Conservation (phyloP, 2,888 invertebrate species). For the Sisyra terminalis region DNA sequence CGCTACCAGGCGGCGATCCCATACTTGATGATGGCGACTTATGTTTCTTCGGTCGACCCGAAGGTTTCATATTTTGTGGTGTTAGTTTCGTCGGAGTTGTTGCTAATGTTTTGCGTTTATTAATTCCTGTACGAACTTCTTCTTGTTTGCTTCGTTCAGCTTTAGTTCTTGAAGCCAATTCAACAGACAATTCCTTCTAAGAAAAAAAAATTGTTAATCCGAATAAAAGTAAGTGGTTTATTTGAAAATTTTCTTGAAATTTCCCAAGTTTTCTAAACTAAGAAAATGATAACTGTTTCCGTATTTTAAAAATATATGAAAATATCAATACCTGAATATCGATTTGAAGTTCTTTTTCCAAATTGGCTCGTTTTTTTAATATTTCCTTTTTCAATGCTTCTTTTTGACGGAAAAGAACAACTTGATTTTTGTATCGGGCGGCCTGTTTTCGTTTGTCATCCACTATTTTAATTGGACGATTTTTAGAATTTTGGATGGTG, state of each 20-base stretch:
- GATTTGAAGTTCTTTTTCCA: conserved; percentile 77
- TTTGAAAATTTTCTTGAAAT: not conserved
- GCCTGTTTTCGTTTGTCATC: conserved; percentile 37
- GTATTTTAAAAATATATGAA: not conserved
- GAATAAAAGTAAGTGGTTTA: not conserved
- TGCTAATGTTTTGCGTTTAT: conserved; percentile 34
- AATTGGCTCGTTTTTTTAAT: conserved; percentile 69
- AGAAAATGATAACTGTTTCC: not conserved
- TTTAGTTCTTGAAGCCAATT: conserved; percentile 51
- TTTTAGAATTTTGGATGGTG: conserved; percentile 1
- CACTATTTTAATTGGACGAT: conserved; percentile 16
- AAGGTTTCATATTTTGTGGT: conserved; percentile 16
- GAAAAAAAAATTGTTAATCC: conserved; percentile 10
- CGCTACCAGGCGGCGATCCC: conserved; percentile 17
- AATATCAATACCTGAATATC: conserved; percentile 56
- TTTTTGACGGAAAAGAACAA: conserved; percentile 71
- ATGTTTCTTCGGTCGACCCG: conserved; percentile 24
- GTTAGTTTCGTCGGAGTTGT: conserved; percentile 24
- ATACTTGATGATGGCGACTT: conserved; percentile 19
- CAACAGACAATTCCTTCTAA: conserved; percentile 59
- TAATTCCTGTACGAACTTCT: conserved; percentile 43
- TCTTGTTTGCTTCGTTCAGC: conserved; percentile 54
- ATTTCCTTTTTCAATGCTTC: conserved; percentile 88
- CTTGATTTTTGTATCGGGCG: conserved; percentile 45
- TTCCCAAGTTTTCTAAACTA: not conserved